Evolutionary conservation across 2,888 invertebrate genomes (phyloP).

Genomic region (Drosophila prostipennis): DNA sequence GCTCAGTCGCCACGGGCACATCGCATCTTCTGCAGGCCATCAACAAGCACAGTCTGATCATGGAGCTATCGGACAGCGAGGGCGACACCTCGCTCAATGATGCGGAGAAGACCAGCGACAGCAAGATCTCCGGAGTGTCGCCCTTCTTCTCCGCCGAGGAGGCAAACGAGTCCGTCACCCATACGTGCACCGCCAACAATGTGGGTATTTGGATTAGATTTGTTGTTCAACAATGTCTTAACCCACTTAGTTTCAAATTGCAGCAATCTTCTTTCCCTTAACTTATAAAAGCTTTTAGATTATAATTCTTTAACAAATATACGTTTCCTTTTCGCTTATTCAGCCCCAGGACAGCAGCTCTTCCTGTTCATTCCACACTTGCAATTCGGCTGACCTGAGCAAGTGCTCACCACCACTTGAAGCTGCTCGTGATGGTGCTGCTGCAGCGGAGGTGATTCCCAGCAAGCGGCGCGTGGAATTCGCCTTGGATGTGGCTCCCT

Average conservation of each 20-base stretch:
- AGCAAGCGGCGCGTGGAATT: constrained; percentile 75
- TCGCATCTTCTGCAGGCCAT: constrained; percentile 82
- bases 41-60: constrained; percentile 81
- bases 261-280: too few relatives aligned
- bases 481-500: constrained; percentile 55
- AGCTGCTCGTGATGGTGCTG: constrained; percentile 8
- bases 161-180: constrained; percentile 82
- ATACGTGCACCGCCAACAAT: constrained; percentile 75
- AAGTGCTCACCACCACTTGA: constrained; percentile 68
- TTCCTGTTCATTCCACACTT: constrained; percentile 83
- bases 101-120: constrained; percentile 83
- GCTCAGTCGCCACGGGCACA: constrained; percentile 59
- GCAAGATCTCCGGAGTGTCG: constrained; percentile 89
- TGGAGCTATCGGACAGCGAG: constrained; percentile 83
- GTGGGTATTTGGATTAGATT: constrained; percentile 43
- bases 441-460: constrained; percentile 26
- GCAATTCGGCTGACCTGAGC: constrained; percentile 81
- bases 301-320: too few relatives aligned
- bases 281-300: too few relatives aligned
- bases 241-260: too few relatives aligned
- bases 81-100: constrained; percentile 81
- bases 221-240: too few relatives aligned
- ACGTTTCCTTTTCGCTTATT: not conserved
- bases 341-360: constrained; percentile 80
- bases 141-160: constrained; percentile 90